Conservation (phyloP, 2,888 invertebrate genomes). For the Trichopoda pennipes region DNA sequence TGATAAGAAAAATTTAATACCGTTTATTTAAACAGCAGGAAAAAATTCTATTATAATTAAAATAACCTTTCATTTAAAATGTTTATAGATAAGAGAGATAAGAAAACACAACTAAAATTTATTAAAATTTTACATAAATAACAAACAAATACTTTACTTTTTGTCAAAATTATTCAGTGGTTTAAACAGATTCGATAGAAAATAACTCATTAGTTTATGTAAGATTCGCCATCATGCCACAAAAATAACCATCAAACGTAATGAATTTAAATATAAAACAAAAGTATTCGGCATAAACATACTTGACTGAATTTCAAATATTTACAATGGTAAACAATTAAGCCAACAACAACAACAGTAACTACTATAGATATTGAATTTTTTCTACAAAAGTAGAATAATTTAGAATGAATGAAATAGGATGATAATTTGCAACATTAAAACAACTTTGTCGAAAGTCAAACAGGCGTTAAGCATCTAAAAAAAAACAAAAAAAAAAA, state of each 20-base stretch:
- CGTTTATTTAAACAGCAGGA: no score
- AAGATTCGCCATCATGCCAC: slow-evolving; percentile 2
- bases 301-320: slow-evolving; percentile 34
- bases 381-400: slow-evolving; percentile 15
- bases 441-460: background rate
- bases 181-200: slow-evolving; percentile 12
- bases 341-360: slow-evolving; percentile 39
- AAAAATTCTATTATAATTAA: no score
- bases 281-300: slow-evolving; percentile 28
- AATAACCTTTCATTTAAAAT: no score
- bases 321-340: slow-evolving; percentile 16
- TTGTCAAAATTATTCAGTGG: background rate
- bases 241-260: background rate
- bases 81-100: no score
- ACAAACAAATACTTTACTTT: slow-evolving; percentile 23
- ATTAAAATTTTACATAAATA: slow-evolving; percentile 5
- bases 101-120: background rate
- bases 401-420: slow-evolving; percentile 9
- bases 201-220: slow-evolving; percentile 39
- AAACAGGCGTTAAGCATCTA: background rate
- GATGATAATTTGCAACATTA: slow-evolving; percentile 36
- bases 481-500: background rate
- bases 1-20: no score
- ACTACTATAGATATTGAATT: slow-evolving; percentile 18
- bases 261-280: slow-evolving; percentile 34